Percentiles rank a stretch among this genome's conserved stretches.
Conservation (phyloP, 2,113 vertebrate species). For the Thunnus thynnus region DNA sequence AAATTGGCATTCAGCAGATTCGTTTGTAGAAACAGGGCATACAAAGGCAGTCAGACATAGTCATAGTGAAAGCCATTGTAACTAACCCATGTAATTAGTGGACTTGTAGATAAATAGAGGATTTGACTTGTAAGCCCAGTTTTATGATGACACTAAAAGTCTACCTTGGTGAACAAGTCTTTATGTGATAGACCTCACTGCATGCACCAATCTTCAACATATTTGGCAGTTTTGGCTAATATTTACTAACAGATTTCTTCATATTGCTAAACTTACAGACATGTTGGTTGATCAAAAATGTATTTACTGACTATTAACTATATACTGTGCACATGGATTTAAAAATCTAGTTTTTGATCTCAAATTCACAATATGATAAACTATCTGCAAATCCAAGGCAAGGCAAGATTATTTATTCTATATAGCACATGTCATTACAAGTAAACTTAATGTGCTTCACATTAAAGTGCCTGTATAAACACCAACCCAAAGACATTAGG, state of each 20-base stretch:
- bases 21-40: constrained; percentile 45
- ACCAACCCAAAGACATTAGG: background rate
- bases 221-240: too few species aligned
- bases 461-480: background rate
- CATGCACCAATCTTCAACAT: background rate
- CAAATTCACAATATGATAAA: background rate
- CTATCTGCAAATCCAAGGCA: background rate
- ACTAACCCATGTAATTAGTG: constrained; percentile 37
- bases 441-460: background rate
- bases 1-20: constrained; percentile 63
- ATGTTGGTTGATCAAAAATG: background rate
- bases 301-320: background rate
- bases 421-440: background rate
- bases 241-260: background rate
- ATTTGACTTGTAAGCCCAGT: constrained; percentile 1
- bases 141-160: background rate
- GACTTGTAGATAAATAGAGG: constrained; percentile 12
- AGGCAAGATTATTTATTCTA: background rate
- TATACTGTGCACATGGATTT: background rate
- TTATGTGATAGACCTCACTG: background rate
- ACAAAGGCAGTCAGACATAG: constrained; percentile 43
- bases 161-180: background rate
- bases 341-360: background rate
- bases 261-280: background rate
- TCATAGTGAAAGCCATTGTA: constrained; percentile 33